These are phyloP conservation scores for Drosophila rellima DNA, from an alignment of 2,888 invertebrate genomes.

Conservation along the genomic window DNA sequence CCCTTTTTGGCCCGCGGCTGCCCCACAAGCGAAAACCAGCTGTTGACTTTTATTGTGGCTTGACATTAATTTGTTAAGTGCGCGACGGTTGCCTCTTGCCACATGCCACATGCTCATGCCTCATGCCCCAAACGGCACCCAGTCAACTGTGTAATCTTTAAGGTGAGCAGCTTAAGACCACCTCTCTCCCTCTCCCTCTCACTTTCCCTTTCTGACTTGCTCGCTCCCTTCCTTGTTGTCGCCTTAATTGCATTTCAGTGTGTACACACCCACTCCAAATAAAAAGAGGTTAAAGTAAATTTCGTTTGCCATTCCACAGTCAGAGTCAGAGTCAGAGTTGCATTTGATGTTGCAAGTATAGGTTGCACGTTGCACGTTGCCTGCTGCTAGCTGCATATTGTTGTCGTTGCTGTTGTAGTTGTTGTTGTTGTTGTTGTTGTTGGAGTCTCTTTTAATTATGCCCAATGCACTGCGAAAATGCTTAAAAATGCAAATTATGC, in stretches of 20 bases:
- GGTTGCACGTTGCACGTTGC: background rate
- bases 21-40: constrained; percentile 61
- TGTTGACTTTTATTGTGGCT: constrained; percentile 81
- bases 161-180: constrained; percentile 49
- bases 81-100: constrained; percentile 38
- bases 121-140: constrained; percentile 9
- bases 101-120: background rate
- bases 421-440: constrained; percentile 10
- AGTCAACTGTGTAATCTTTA: constrained; percentile 59
- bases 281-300: constrained; percentile 11
- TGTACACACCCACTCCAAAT: constrained; percentile 36
- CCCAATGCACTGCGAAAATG: constrained; percentile 75
- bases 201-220: background rate
- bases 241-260: constrained; percentile 64
- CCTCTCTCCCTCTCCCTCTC: background rate
- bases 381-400: background rate
- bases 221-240: constrained; percentile 19
- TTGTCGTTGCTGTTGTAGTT: background rate
- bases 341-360: constrained; percentile 5
- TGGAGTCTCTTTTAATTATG: constrained; percentile 69
- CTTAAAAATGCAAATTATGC: constrained; percentile 79
- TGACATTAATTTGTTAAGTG: constrained; percentile 81
- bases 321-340: constrained; percentile 7
- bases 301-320: constrained; percentile 23
- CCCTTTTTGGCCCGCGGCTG: constrained; percentile 23